Base-by-base conservation (phyloP, 92 coral and sea anemone species). In the Ricordea florida region DNA sequence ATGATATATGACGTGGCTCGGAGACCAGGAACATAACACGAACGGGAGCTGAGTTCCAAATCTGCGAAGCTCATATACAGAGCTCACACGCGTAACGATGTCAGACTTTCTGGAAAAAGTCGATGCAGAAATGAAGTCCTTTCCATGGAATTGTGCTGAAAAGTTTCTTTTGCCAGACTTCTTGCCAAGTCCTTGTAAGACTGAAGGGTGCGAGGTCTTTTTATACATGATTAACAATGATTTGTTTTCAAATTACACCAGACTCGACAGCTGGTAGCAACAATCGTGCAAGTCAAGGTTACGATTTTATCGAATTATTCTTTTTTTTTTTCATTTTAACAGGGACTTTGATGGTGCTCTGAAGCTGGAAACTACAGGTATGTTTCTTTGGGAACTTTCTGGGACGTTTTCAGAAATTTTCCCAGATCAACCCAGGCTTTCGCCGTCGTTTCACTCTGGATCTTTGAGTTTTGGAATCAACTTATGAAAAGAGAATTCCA, bases 121-220 rank as follows among this genome's bases (percentile, higher is more conserved):
- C 16, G 80, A 73, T 18, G 80, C 57, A 10, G 80, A 68, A 28
- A 51, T 78, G 70, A 66, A 51, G 29, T 35, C 63, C 3, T 76
- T 76, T 26, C 73, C 82, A 7, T 76, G 82, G 82, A 63, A 64
- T 17, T 63, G 24, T 43, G 75, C 74, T 7, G 82, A 62, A 11
- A 22, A 76, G 63, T 76, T 46, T 50, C 49, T 66, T 17, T 26
- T 62, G 32, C 35, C 73, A 1, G 72, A 76, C 2, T 62, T 76
- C 11, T 27, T 79, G 6, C 73, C 63, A 9, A 70, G 77, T 11
- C 77, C 77, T 37, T 43, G 64, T 9, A 70, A 15, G 29, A 24
- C 64, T 10, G 62, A 55, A 5, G 66, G 62, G 77, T 70, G 38
- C 2, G 77, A 27, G n/a, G n/a, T n/a, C n/a, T n/a, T n/a, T n/a